Evolutionary conservation across 2,888 invertebrate genomes (phyloP), one percentile per base, ranked within the genome.

Genomic region (Pogonocherus hispidulus): DNA sequence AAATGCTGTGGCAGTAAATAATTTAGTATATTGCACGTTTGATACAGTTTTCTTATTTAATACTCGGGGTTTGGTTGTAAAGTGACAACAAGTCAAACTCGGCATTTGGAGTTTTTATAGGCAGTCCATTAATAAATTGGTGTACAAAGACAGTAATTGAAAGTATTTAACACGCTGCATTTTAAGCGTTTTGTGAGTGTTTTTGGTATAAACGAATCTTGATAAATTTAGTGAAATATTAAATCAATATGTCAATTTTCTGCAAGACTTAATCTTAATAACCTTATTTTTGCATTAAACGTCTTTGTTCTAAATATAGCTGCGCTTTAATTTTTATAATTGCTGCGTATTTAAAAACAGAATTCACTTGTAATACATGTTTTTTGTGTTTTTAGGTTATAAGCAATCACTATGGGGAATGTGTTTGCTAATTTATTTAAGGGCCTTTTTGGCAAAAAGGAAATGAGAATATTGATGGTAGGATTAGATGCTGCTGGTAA

Each of bases 401-500:
- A 84, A 89, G 86, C 86, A 87, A 86, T 87, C 89, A 92, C 87
- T 88, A 99, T 99, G 99, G 98, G 99, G 89, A 97, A 96, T 90
- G 92, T 96, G 88, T 97, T 99, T 89, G 93, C 95, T 84, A 96
- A 94, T 89, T 90, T 99, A 87, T 99, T 99, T 90, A 97, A 97
- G 92, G 96, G 98, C 91, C 95, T 99, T 81, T 99, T 99, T 89
- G 99, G 99, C 90, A 99, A 99, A 90, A 99, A 98, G 87, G 98
- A 99, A 91, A 99, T 99, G 99, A 94, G 99, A 91, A 98, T 99
- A 92, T 91, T 99, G 89, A 99, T 99, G 98, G 97, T 98, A 82
- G 97, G 97, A 86, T 91, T 98, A 86, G 98, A 99, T 91, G 98
- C 98, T 85, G 99, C 99, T 89, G 99, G 99, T 91, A 99, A 99